phyloP scores from a whole-genome alignment of 2,888 invertebrate species.

The Acanthacorydalis orientalis region DNA sequence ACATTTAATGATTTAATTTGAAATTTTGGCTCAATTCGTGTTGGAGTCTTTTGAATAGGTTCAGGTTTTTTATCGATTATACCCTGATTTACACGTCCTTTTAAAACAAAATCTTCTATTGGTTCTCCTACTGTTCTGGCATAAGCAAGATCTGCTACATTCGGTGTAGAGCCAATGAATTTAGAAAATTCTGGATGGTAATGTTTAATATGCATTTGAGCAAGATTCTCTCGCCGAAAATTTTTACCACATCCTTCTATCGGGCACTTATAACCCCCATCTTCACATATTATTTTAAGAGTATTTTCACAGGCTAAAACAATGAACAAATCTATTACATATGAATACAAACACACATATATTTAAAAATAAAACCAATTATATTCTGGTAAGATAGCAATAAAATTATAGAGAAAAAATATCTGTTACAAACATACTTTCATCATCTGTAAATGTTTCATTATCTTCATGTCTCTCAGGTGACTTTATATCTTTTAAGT shows the following conservation, averaged over 20 bases:
- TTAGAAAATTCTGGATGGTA: conserved; percentile 72
- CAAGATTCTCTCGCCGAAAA: conserved; percentile 76
- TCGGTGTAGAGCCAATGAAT: conserved; percentile 63
- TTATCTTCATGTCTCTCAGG: background rate
- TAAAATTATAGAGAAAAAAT: conserved; percentile 12
- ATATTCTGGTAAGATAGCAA: background rate
- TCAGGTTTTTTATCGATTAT: conserved; percentile 1
- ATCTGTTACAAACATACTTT: background rate
- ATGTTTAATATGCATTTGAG: conserved; percentile 90
- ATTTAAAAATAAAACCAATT: no score
- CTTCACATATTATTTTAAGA: conserved; percentile 35
- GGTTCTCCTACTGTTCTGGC: conserved; percentile 53
- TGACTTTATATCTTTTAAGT: conserved; percentile 1
- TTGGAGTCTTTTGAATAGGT: conserved; percentile 4
- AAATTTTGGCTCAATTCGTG: conserved; percentile 8
- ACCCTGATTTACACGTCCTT: conserved; percentile 5
- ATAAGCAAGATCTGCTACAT: conserved; percentile 71
- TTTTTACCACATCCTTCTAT: conserved; percentile 73
- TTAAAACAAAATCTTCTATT: conserved; percentile 24
- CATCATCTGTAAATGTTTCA: background rate
- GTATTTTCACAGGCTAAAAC: conserved; percentile 14
- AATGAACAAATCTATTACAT: background rate
- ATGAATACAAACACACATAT: background rate
- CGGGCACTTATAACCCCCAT: conserved; percentile 52
- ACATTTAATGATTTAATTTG: conserved; percentile 3